Evolutionary conservation across 1,140 invertebrate genomes (phyloP).

Genomic region (Apis florea): DNA sequence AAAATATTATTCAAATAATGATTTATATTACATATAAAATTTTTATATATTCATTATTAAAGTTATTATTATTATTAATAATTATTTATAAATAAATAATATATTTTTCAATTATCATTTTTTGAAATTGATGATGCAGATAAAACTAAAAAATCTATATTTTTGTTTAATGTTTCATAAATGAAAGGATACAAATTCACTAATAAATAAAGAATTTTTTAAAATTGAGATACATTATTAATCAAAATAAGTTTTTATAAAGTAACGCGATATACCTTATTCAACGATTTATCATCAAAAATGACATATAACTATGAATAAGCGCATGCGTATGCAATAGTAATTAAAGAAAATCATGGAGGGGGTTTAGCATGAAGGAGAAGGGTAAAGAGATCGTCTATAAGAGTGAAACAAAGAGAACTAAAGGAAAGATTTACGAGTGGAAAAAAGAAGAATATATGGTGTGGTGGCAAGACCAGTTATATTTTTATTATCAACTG

Average conservation of each 20-base stretch:
- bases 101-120: neutral
- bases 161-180: neutral
- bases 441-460: constrained; percentile 38
- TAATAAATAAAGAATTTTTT: neutral
- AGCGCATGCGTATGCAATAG: constrained; percentile 28
- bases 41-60: neutral
- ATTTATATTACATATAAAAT: neutral
- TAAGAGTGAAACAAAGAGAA: constrained; percentile 23
- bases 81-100: too few species aligned
- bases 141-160: neutral
- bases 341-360: constrained; percentile 22
- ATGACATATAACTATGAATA: neutral
- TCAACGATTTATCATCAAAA: constrained; percentile 22
- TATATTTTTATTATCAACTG: constrained; percentile 44
- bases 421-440: constrained; percentile 16
- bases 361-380: constrained; percentile 19
- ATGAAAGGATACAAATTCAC: neutral
- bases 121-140: neutral
- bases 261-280: neutral
- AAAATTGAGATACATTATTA: neutral
- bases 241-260: neutral
- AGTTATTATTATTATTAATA: neutral
- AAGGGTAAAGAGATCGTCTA: constrained; percentile 43
- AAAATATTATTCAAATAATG: neutral
- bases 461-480: constrained; percentile 40